These are phyloP conservation scores for Pristionchus entomophagus DNA, from an alignment of 2,888 invertebrate species.

Conservation along the genomic window DNA sequence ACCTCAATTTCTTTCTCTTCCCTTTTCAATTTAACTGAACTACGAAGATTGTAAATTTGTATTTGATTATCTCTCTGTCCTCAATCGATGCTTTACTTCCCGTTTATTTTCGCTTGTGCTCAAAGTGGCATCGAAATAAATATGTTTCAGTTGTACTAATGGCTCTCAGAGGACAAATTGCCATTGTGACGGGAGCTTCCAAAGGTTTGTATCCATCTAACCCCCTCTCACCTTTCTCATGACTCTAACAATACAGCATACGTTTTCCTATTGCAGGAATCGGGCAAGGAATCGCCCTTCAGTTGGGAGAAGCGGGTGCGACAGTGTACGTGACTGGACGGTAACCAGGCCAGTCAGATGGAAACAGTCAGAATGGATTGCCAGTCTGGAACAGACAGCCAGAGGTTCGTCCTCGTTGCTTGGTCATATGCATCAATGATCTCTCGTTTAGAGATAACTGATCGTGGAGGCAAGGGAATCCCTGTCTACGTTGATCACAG, in stretches of 20 bases:
- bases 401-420: neutral
- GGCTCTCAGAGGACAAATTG: slow-evolving; percentile 58
- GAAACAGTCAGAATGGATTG: neutral
- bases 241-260: no score
- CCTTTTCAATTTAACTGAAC: no score
- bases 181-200: slow-evolving; percentile 67
- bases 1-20: no score
- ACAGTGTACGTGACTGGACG: no score
- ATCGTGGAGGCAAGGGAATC: slow-evolving; percentile 76
- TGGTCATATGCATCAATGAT: neutral
- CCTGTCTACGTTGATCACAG: slow-evolving; percentile 77
- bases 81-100: no score
- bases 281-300: slow-evolving; percentile 64
- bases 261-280: neutral
- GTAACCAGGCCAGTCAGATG: slow-evolving; percentile 42
- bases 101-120: no score
- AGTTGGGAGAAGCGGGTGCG: no score
- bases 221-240: neutral
- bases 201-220: slow-evolving; percentile 51
- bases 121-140: no score
- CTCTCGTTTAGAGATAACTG: slow-evolving; percentile 69
- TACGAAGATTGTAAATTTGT: no score
- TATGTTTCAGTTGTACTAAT: no score
- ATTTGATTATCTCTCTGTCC: no score
- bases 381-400: slow-evolving; percentile 42